Evolutionary conservation across 2,113 vertebrate genomes (phyloP).

Genomic region (Garra rufa): DNA sequence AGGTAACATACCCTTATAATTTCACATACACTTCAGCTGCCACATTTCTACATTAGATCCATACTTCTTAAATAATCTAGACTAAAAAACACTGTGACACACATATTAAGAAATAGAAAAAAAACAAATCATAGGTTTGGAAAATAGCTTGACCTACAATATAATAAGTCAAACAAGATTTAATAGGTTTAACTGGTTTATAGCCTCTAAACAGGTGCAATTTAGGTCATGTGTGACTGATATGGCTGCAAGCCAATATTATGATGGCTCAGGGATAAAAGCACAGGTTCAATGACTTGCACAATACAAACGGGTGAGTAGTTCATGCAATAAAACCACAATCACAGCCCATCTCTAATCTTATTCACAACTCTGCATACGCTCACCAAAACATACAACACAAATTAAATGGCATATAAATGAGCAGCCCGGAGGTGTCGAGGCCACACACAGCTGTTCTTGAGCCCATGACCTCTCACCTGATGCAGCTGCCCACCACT

Average conservation of each 20-base stretch:
- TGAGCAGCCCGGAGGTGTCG: not conserved
- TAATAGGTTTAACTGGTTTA: not conserved
- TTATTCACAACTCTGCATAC: not conserved
- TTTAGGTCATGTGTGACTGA: not conserved
- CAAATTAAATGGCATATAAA: not conserved
- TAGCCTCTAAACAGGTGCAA: not conserved
- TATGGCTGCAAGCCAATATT: conserved; percentile 11
- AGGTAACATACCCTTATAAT: not conserved
- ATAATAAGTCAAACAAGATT: not conserved
- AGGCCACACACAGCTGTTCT: conserved; percentile 24
- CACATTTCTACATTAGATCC: not conserved
- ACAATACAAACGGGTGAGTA: not conserved
- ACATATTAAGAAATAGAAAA: not conserved
- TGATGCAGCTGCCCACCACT: conserved; percentile 14
- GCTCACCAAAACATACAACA: not conserved
- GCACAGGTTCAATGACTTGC: conserved; percentile 39
- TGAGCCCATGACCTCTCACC: conserved; percentile 36
- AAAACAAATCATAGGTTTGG: not conserved
- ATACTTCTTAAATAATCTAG: not conserved
- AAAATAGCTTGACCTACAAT: conserved; percentile 8
- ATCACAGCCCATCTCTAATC: not conserved
- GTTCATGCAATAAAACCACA: not conserved
- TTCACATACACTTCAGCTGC: not conserved
- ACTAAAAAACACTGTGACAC: not conserved
- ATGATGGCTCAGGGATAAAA: conserved; percentile 9